Evolutionary conservation across 2,888 invertebrate species (phyloP).

Genomic region (Drosophila koepferae): DNA sequence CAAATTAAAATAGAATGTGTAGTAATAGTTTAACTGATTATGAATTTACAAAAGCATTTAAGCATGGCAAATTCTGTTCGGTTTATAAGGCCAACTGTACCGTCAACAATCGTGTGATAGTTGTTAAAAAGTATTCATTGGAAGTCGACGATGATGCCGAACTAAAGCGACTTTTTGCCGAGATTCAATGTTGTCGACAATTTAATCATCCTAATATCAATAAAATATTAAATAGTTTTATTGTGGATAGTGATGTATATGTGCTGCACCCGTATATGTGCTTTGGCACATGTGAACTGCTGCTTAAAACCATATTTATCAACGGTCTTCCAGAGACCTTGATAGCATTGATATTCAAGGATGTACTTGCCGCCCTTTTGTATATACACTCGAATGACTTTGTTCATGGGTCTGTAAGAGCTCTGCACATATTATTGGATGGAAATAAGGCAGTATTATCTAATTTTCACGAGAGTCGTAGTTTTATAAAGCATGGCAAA

Average conservation of each 20-base stretch:
- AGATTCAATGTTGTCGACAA: slow-evolving; percentile 91
- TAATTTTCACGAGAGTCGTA: slow-evolving; percentile 92
- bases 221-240: slow-evolving; percentile 91
- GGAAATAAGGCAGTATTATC: slow-evolving; percentile 89
- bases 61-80: slow-evolving; percentile 88
- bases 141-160: slow-evolving; percentile 88
- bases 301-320: slow-evolving; percentile 90
- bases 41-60: slow-evolving; percentile 90
- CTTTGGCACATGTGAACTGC: slow-evolving; percentile 93
- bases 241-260: slow-evolving; percentile 91
- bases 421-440: slow-evolving; percentile 93
- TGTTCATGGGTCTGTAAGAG: slow-evolving; percentile 94
- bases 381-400: slow-evolving; percentile 94
- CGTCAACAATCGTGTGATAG: slow-evolving; percentile 89
- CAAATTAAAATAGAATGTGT: slow-evolving; percentile 84
- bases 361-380: slow-evolving; percentile 91
- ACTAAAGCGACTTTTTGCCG: slow-evolving; percentile 88
- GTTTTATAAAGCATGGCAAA: slow-evolving; percentile 90
- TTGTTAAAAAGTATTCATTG: slow-evolving; percentile 91
- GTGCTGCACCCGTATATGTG: slow-evolving; percentile 93
- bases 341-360: slow-evolving; percentile 91
- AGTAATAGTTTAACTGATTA: slow-evolving; percentile 88
- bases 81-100: slow-evolving; percentile 90
- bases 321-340: slow-evolving; percentile 92
- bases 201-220: slow-evolving; percentile 92